Conservation (phyloP, 2,888 invertebrate genomes). For the Harpagoxenus sublaevis region DNA sequence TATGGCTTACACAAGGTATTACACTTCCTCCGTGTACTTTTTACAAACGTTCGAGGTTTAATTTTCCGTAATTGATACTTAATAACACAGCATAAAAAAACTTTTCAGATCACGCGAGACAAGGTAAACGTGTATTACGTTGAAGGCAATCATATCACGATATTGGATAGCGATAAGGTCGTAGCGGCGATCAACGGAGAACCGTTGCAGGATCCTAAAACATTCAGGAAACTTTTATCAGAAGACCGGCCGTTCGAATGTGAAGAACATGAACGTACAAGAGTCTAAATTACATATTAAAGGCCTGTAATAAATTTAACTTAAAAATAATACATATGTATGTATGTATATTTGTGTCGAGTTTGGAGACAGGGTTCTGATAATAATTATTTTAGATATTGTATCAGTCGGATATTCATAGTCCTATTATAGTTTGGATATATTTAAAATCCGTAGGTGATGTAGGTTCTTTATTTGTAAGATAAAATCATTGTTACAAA, state of each 20-base stretch:
- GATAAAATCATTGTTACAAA: background rate
- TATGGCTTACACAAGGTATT: constrained; percentile 88
- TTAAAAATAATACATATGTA: background rate
- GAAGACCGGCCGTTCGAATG: background rate
- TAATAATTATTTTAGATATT: no score
- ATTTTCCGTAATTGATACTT: background rate
- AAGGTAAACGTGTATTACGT: constrained; percentile 89
- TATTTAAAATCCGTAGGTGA: background rate
- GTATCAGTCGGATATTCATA: no score
- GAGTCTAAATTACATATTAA: background rate
- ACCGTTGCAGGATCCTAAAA: constrained; percentile 78
- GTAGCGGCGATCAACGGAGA: constrained; percentile 85
- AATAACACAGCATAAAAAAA: constrained; percentile 8
- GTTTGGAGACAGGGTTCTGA: background rate
- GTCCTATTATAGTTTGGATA: background rate
- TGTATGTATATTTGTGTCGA: background rate
- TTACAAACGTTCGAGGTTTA: background rate
- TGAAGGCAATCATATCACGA: constrained; percentile 92
- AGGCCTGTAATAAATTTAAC: background rate
- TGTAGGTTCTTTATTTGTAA: background rate
- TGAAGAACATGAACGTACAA: background rate
- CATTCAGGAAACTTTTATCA: constrained; percentile 69
- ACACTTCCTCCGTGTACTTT: background rate
- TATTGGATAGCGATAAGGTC: constrained; percentile 90
- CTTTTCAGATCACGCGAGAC: constrained; percentile 87